Evolutionary conservation across 2,113 vertebrate species (phyloP), one percentile per base, ranked within the genome.

Genomic region (Cephalopterus ornatus): DNA sequence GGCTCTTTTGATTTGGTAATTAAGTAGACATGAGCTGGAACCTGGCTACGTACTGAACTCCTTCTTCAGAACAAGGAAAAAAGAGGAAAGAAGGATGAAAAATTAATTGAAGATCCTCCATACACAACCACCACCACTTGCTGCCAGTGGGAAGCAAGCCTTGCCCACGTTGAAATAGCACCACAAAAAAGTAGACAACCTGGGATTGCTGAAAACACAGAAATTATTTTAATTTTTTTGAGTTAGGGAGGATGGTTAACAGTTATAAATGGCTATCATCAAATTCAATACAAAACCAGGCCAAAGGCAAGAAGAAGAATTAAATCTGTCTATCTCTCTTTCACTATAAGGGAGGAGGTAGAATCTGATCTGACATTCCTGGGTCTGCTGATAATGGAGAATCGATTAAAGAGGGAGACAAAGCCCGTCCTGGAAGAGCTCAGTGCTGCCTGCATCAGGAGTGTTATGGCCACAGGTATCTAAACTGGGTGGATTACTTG

Each of bases 381-480:
- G 95, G 98, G 98, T 33, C 92, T 98, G 33, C 92, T 98, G 72
- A 97, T 98, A 89, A 97, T 98, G 96, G 98, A 98, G 95, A 98
- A 98, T 89, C 96, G 85, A 52, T 50, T 98, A 67, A 98, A 98
- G 70, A 94, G 62, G 12, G 98, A 98, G 50, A 98, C 98, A 52
- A 97, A 94, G n/a, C 94, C 97, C 53, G 97, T 97, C 33, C 94
- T 98, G 72, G 96, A 97, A 84, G 98, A 98, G 68, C 98, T 98
- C 87, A 96, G 85, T 59, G 96, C 97, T 59, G 98, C 98, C 68
- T 20, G 4, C 75, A 97, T 98, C 94, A 98, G 98, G 85, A 98
- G 94, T 4, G 98, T 98, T 27, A 98, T 98, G 98, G 97, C 98
- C 55, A 98, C 98, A 98, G 98, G 98, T 98, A 97, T 11, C 22